phyloP scores from a whole-genome alignment of 1,140 invertebrate genomes.

The Chironomus tepperi region DNA sequence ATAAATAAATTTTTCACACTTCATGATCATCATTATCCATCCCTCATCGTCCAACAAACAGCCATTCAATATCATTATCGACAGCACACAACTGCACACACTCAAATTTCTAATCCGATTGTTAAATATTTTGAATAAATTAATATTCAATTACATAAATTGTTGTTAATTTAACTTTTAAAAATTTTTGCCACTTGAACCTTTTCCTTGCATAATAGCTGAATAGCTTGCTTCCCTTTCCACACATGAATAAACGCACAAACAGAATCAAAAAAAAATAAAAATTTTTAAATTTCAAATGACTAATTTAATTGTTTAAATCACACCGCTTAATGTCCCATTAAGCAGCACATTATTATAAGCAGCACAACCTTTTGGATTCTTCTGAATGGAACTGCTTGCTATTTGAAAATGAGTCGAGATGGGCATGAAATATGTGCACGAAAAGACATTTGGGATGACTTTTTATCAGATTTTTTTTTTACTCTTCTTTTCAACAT shows the following conservation, averaged over 20 bases:
- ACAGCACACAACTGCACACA: background rate
- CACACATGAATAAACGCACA: background rate
- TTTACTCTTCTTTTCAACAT: background rate
- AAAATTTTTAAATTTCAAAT: background rate
- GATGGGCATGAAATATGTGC: background rate
- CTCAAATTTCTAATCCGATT: background rate
- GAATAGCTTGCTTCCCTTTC: no score
- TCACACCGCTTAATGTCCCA: constrained; percentile 11
- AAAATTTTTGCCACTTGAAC: background rate
- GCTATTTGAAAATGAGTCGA: background rate
- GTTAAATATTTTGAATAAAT: constrained; percentile 15
- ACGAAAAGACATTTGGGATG: background rate
- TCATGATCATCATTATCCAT: no score
- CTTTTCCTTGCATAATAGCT: background rate
- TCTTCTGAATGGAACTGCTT: no score
- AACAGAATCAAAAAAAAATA: background rate
- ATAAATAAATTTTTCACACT: no score
- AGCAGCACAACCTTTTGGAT: background rate
- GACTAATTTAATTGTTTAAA: constrained; percentile 15
- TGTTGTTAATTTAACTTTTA: background rate
- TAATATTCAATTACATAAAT: constrained; percentile 4
- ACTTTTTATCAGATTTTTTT: background rate
- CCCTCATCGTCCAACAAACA: background rate
- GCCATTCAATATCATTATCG: background rate
- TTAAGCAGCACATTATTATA: background rate